Percentiles rank a stretch among this genome's conserved stretches.
Evolutionary conservation across 2,888 invertebrate genomes (phyloP).

Genomic region (Hermodice carunculata): DNA sequence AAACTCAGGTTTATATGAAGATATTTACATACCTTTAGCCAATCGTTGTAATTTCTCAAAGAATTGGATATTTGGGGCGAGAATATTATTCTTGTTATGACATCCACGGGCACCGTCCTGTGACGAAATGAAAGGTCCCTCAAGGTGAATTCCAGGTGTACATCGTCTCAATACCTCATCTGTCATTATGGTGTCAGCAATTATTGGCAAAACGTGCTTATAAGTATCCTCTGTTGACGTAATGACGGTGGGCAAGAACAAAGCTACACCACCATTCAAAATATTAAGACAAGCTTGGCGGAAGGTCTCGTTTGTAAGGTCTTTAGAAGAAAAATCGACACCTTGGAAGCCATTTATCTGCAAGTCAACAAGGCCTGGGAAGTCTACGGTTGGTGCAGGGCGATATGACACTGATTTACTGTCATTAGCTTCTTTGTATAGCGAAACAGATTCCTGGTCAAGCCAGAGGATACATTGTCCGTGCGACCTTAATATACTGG

Average conservation of each 20-base stretch:
- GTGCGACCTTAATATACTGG: background rate
- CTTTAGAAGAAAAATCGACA: background rate
- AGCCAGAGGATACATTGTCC: background rate
- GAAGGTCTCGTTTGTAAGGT: background rate
- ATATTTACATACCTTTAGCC: background rate
- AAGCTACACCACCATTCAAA: background rate
- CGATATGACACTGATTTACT: background rate
- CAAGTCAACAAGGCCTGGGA: background rate
- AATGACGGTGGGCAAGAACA: conserved; percentile 2
- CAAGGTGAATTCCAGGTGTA: conserved; percentile 3
- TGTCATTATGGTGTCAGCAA: background rate
- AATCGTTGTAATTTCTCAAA: background rate
- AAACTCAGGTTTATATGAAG: no score
- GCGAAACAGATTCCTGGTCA: background rate
- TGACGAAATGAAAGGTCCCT: background rate
- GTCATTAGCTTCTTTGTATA: background rate
- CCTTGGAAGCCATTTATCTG: conserved; percentile 1
- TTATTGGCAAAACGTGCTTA: conserved; percentile 2
- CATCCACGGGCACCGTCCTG: background rate
- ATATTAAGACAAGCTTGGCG: background rate
- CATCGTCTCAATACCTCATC: background rate
- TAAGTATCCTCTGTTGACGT: background rate
- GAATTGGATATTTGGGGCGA: background rate
- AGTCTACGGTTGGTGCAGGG: background rate
- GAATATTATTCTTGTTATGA: background rate